Base-by-base conservation (phyloP, 2,888 invertebrate genomes). In the Melanostoma scalare region DNA sequence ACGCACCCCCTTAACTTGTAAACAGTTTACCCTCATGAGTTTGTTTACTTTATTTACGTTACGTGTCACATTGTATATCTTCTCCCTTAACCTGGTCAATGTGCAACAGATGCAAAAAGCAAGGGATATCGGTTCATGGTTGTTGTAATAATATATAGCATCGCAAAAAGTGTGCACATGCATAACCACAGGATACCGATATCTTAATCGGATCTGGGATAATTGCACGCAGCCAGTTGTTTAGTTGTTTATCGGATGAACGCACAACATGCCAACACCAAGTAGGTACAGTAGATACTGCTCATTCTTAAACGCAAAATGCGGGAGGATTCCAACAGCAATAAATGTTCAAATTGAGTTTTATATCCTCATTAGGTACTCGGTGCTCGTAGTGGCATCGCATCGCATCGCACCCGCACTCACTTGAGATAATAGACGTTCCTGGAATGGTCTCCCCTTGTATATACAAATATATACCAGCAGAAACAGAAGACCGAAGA, bases 261-360 rank as follows among this genome's bases (percentile, higher is more conserved):
- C 84, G 65, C 78, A 84, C 73, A 81, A 61, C 68, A 42, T 81
- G 61, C 68, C 68, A 50, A 46, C 20, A 6, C 20, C 33, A 53
- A n/a, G 58, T n/a, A n/a, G n/a, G n/a, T 44, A 58, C 55, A 36
- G 31, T 6, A 20, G 35, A n/a, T 38, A 36, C 38, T 35, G 38
- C 40, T 46, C 44, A 60, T 20, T 20, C 20, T 20, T 20, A 20
- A 20, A 20, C 6, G 8, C 20, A 50, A 61, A 53, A 84, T 78
- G 67, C 69, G 84, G 84, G 67, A 58, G 48, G 53, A 74, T 55
- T 79, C 63, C 74, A 71, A 38, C 52, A 58, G 74, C 71, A 75
- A 84, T 84, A 84, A 84, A 84, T 79, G 79, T 79, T 74, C 74
- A 75, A 84, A 84, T 84, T 75, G 79, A 79, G 84, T 84, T 79